A percentile compares a stretch with the other conserved stretches of the same genome.
These are phyloP conservation scores for Tenualosa thibaudeaui DNA, from an alignment of 2,797 vertebrate species.

Conservation along the genomic window DNA sequence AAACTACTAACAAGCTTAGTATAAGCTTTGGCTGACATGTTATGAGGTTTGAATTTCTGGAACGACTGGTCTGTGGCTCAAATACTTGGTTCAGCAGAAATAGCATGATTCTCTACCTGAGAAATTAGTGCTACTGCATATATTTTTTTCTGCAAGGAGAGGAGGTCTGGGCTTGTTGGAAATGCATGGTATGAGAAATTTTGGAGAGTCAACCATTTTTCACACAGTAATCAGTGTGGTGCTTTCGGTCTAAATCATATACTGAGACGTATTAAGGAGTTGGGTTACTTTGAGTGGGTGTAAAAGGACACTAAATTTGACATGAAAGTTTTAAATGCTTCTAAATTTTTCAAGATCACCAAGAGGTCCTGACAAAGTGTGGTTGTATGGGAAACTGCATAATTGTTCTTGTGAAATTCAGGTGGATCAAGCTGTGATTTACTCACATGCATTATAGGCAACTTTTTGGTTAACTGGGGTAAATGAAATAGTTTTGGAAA, in stretches of 20 bases:
- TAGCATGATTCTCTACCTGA: constrained; percentile 75
- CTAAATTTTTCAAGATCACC: not conserved
- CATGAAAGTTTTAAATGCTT: not conserved
- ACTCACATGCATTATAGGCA: too few species aligned
- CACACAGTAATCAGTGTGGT: constrained; percentile 70
- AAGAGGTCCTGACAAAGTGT: not conserved
- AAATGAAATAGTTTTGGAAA: too few species aligned
- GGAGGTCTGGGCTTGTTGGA: constrained; percentile 70
- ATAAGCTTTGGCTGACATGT: constrained; percentile 97
- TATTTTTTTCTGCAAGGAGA: constrained; percentile 76
- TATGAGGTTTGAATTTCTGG: constrained; percentile 99
- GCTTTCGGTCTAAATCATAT: not conserved
- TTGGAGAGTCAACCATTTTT: constrained; percentile 53
- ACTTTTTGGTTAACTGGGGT: too few species aligned
- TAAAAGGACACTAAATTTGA: not conserved
- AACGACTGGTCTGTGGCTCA: constrained; percentile 91
- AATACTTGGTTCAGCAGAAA: constrained; percentile 99
- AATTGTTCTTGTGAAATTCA: not conserved
- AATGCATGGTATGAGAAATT: constrained; percentile 68
- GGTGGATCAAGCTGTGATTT: not conserved
- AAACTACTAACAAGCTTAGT: constrained; percentile 99
- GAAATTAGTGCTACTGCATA: constrained; percentile 80
- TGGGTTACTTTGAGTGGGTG: not conserved
- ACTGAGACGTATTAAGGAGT: not conserved
- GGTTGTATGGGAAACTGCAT: not conserved